Percentiles rank a stretch among this genome's conserved stretches.
These are phyloP conservation scores for Macropus fuliginosus DNA, from an alignment of 2,797 vertebrate species.

Conservation along the genomic window DNA sequence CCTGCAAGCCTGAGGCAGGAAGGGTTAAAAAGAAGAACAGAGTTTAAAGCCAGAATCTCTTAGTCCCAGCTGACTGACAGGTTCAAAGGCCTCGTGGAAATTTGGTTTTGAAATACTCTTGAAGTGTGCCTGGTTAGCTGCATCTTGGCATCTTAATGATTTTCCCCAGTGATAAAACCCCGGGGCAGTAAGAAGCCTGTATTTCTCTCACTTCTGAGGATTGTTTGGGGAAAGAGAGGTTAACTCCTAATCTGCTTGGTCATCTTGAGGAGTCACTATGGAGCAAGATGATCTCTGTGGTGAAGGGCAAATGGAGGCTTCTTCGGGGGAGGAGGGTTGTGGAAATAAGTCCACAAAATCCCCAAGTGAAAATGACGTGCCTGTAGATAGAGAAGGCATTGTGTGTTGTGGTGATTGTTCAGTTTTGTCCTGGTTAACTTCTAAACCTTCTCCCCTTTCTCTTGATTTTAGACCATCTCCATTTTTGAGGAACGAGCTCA, in stretches of 20 bases:
- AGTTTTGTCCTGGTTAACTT: accelerated
- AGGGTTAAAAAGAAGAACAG: background rate
- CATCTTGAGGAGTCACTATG: background rate
- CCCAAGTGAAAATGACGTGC: background rate
- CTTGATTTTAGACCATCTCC: conserved; percentile 87
- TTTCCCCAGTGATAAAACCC: background rate
- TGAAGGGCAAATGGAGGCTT: accelerated
- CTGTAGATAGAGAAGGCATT: background rate
- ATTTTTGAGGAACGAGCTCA: conserved; percentile 95
- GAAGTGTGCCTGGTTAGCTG: background rate
- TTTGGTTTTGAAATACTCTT: background rate
- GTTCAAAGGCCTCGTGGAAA: background rate
- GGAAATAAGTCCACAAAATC: background rate
- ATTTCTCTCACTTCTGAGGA: background rate
- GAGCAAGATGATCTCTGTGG: background rate
- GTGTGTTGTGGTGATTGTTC: background rate
- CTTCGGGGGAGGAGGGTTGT: background rate
- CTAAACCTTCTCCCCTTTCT: conserved; percentile 56
- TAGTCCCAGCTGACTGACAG: background rate
- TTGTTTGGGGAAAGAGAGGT: background rate
- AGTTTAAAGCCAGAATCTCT: background rate
- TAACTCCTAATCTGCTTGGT: background rate
- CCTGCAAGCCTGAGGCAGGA: background rate
- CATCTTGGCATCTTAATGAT: conserved; percentile 1
- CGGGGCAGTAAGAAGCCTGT: background rate